Conservation (phyloP, 2,888 invertebrate species). For the Eucriotettix oculatus region DNA sequence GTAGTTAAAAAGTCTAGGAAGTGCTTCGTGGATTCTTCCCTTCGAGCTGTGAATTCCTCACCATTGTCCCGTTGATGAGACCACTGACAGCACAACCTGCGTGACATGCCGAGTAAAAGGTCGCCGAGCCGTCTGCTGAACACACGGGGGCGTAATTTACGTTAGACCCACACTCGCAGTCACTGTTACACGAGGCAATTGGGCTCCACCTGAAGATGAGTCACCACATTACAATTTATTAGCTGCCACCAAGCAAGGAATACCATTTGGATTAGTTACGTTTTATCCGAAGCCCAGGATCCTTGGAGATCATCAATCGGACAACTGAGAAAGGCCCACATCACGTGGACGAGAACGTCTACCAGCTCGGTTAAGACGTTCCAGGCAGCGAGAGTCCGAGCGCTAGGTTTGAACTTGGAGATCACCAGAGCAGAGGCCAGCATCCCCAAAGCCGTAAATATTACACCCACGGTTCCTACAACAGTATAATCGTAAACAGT, state of each 20-base stretch:
- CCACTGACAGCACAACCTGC: constrained; percentile 26
- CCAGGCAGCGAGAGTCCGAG: constrained; percentile 19
- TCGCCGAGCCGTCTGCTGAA: constrained; percentile 19
- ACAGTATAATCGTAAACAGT: no score
- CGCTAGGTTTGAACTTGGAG: constrained; percentile 19
- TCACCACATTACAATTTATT: no score
- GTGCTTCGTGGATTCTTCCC: no score
- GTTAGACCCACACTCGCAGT: constrained; percentile 20
- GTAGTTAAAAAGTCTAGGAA: no score
- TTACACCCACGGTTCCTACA: constrained; percentile 19
- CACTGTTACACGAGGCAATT: constrained; percentile 20
- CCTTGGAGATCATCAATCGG: constrained; percentile 12
- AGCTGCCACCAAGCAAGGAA: no score
- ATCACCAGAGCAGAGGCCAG: constrained; percentile 18
- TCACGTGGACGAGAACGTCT: constrained; percentile 17
- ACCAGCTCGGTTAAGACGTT: constrained; percentile 20
- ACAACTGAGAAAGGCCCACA: constrained; percentile 22
- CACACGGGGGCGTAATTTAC: constrained; percentile 26
- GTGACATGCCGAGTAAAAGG: constrained; percentile 32
- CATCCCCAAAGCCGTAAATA: constrained; percentile 20
- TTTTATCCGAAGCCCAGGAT: not conserved
- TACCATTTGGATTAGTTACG: not conserved
- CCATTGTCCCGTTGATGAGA: constrained; percentile 12
- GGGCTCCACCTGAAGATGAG: constrained; percentile 16
- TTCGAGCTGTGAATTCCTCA: constrained; percentile 1